Percentiles rank a stretch among this genome's conserved stretches.
phyloP scores from a whole-genome alignment of 2,888 invertebrate species.

The Harmothoe impar region DNA sequence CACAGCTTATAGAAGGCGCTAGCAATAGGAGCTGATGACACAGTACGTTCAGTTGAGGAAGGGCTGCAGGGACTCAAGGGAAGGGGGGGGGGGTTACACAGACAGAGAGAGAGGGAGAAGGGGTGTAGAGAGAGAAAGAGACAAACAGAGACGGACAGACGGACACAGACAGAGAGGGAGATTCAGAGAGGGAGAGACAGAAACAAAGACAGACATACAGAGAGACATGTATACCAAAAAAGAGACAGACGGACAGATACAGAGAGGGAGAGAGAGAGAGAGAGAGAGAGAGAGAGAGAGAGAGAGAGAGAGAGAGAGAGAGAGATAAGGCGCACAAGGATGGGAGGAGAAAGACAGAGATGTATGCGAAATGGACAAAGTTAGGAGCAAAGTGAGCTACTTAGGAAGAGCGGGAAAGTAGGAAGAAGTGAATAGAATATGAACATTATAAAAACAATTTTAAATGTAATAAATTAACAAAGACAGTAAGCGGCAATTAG shows the following conservation, averaged over 20 bases:
- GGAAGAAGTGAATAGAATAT: too few species aligned
- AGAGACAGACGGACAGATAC: background rate
- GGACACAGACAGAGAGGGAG: conserved; percentile 2
- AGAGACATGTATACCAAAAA: background rate
- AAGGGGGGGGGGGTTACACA: background rate
- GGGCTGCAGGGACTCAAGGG: background rate
- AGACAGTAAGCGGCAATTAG: too few species aligned
- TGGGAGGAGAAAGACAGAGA: too few species aligned
- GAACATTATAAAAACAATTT: too few species aligned
- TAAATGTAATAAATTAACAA: too few species aligned
- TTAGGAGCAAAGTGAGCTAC: too few species aligned
- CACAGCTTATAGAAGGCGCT: too few species aligned
- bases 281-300: conserved; percentile 49
- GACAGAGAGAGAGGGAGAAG: conserved; percentile 11
- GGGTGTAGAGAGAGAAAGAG: conserved; percentile 16
- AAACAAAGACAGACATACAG: background rate
- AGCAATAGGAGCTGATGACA: too few species aligned
- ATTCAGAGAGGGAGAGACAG: background rate
- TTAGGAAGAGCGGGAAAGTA: too few species aligned
- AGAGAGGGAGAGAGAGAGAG: conserved; percentile 53
- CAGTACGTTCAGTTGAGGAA: too few species aligned
- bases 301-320: conserved; percentile 60
- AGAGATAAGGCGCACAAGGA: background rate
- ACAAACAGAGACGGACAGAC: background rate
- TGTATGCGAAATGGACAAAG: too few species aligned